Evolutionary conservation across 2,797 vertebrate species (phyloP), one percentile per base, ranked within the genome.

Genomic region (Anguilla anguilla): DNA sequence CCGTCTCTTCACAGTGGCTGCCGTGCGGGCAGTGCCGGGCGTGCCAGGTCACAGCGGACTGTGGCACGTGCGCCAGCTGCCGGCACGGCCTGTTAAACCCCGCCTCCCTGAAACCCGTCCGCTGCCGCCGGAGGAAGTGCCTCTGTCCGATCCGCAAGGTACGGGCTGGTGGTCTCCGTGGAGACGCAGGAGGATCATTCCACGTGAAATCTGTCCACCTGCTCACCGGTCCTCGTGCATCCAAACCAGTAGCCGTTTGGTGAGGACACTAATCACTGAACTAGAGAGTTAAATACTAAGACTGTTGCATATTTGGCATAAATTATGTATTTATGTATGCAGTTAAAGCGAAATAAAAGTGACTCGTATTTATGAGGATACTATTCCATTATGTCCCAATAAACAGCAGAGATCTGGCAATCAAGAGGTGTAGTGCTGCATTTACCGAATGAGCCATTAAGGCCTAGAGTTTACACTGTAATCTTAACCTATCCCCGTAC

Each of bases 21-120:
- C 97, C 97, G 13, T 98, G 97, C 87, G 97, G 97, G 53, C 94
- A 96, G 89, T 98, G 97, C 83, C 87, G 94, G 5, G 97, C 97
- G 51, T 98, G 98, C 88, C 96, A 93, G 90, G 94, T 96, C 88
- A 95, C 96, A 0, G 88, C 94, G 84, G 96, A 98, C 87, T 98
- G 97, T 86, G 97, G 97, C 13, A 93, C 94, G 89, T 98, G 97
- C 92, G 95, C 96, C 31, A 97, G 96, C 91, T 98, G 97, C 90
- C 95, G 93, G 86, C 92, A 94, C 28, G 92, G 93, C n/a, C 90
- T 92, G 74, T 90, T 91, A 83, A 95, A 92, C 86, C 92, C 93
- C 0, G 93, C 92, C 39, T 88, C 93, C 59, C 90, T 91, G 69
- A 95, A 93, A 90, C 93, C 95, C 4, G 55, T 94, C 19, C 86